Evolutionary conservation across 2,113 vertebrate genomes (phyloP).

Genomic region (Alexandromys fortis): DNA sequence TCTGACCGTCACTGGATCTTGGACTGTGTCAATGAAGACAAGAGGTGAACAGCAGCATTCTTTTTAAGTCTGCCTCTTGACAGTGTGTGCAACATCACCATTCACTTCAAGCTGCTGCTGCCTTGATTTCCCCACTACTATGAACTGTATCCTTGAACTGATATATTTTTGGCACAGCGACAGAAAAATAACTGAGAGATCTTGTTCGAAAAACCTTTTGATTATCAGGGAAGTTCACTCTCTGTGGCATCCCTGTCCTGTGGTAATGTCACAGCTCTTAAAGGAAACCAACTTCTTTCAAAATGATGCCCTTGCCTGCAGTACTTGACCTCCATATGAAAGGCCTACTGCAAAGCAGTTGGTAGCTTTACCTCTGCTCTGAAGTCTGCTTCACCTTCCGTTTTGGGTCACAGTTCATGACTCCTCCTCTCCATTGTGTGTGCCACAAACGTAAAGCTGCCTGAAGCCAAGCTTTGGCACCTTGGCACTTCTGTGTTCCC

Average conservation of each 20-base stretch:
- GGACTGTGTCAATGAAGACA: background rate
- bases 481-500: background rate
- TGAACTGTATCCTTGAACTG: background rate
- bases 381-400: background rate
- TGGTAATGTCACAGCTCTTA: background rate
- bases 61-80: background rate
- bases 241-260: fast-evolving
- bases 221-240: background rate
- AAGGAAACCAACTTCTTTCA: background rate
- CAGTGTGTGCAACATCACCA: background rate
- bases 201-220: background rate
- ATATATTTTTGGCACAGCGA: background rate
- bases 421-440: background rate
- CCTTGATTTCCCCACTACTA: background rate
- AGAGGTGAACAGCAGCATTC: background rate
- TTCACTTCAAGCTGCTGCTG: background rate
- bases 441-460: background rate
- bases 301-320: background rate
- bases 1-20: background rate
- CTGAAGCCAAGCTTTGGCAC: background rate
- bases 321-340: background rate
- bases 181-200: background rate
- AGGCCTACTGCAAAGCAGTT: fast-evolving
- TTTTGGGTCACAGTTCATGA: background rate
- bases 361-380: background rate